Base-by-base conservation (phyloP, 2,888 invertebrate genomes). In the Parapristionchus giblindavisi region DNA sequence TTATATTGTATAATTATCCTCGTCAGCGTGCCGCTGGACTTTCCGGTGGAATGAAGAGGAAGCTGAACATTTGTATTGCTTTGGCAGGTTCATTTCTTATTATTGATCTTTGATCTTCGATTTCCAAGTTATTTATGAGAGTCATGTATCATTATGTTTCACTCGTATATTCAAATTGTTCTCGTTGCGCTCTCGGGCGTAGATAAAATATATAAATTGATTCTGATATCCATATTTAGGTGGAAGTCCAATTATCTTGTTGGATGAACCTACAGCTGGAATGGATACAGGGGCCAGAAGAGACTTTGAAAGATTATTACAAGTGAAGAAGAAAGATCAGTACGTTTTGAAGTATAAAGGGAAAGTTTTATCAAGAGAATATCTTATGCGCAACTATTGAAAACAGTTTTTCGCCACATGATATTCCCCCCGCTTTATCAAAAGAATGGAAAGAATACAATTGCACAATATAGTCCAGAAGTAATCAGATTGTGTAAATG, bases 11-110 rank as follows among this genome's bases (percentile, higher is more conserved):
- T 21, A 48, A 48, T 48, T 21, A 48, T 48, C 21, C n/a, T n/a
- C n/a, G n/a, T n/a, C n/a, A n/a, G n/a, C n/a, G n/a, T n/a, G n/a
- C n/a, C n/a, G n/a, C n/a, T n/a, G n/a, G n/a, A 32, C 72, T 86
- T 17, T 85, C 85, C 21, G 86, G 86, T 21, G 86, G 86, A 60
- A 84, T 85, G 83, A 85, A 87, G 63, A 72, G 86, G 24, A 86
- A 86, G 52, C 78, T 86, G n/a, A 87, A 82, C 51, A 83, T 87
- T n/a, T 83, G 79, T 1, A 40, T 61, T 14, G 17, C 61, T 2
- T 5, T 61, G 40, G n/a, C 61, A 40, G 61, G 61, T 61, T 43
- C 43, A 43, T 17, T 43, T 14, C 8, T n/a, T n/a, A 14, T 43
- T 14, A 43, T 43, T 43, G 11, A 8, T 43, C 48, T 14, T 8